Conservation (phyloP, 1,140 invertebrate species). For the Ladona fulva region DNA sequence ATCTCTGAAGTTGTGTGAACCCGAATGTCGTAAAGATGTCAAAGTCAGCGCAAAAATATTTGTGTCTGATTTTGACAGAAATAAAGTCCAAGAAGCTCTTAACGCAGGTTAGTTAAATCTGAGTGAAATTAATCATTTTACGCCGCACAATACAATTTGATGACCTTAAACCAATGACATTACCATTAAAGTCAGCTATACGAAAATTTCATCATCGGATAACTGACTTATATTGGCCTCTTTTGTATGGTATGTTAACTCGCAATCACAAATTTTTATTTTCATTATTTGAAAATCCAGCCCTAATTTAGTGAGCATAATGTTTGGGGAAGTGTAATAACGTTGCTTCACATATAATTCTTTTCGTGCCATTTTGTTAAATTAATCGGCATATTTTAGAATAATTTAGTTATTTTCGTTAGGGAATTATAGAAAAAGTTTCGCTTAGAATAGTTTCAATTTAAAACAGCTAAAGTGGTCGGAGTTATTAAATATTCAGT, state of each 20-base stretch:
- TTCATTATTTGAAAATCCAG: too few relatives aligned
- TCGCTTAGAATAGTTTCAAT: too few relatives aligned
- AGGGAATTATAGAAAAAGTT: too few relatives aligned
- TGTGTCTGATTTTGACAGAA: constrained; percentile 37
- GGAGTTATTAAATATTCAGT: too few relatives aligned
- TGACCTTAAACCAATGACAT: neutral
- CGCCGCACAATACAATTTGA: neutral
- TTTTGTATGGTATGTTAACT: neutral
- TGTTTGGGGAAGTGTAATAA: too few relatives aligned
- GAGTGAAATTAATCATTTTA: constrained; percentile 14
- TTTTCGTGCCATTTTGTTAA: too few relatives aligned
- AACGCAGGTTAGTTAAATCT: constrained; percentile 36
- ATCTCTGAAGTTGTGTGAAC: constrained; percentile 25
- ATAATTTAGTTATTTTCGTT: too few relatives aligned
- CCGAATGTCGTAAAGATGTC: constrained; percentile 41
- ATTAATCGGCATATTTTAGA: too few relatives aligned
- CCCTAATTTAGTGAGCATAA: too few relatives aligned
- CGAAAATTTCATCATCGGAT: neutral
- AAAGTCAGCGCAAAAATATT: constrained; percentile 51
- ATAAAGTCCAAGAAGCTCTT: constrained; percentile 39
- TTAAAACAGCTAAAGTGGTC: too few relatives aligned
- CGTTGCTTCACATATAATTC: too few relatives aligned
- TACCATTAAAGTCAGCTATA: neutral
- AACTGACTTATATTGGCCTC: neutral
- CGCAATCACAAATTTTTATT: too few relatives aligned